phyloP scores from a whole-genome alignment of 2,888 invertebrate genomes.

The Acanthosepion pharaonis region DNA sequence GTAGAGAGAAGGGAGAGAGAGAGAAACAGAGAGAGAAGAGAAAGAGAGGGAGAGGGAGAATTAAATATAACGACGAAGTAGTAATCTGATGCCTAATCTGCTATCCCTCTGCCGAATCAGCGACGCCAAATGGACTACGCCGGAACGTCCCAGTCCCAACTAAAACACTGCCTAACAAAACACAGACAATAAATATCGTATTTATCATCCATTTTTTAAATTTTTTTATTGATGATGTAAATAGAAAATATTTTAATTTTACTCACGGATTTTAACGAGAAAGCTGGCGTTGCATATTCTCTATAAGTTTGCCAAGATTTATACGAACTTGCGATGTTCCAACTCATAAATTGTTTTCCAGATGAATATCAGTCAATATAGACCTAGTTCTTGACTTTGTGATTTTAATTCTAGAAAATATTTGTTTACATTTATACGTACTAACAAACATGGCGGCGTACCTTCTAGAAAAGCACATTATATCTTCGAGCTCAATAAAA shows the following conservation, averaged over 20 bases:
- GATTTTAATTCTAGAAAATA: neutral
- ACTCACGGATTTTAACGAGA: neutral
- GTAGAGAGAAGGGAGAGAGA: too few species aligned
- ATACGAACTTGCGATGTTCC: neutral
- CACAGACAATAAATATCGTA: neutral
- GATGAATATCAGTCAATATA: constrained; percentile 20
- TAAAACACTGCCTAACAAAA: neutral
- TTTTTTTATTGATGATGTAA: neutral
- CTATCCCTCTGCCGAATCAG: too few species aligned
- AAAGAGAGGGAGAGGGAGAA: too few species aligned
- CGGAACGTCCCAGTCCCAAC: too few species aligned
- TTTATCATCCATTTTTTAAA: neutral
- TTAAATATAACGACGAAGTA: too few species aligned
- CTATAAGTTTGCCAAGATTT: neutral
- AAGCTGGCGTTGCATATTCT: too few species aligned
- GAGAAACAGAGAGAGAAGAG: too few species aligned
- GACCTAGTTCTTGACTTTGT: constrained; percentile 21
- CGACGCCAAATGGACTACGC: too few species aligned
- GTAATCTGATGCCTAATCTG: too few species aligned
- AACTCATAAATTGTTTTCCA: neutral
- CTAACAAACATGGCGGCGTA: neutral
- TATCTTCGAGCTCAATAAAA: neutral
- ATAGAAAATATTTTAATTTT: neutral
- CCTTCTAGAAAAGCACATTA: neutral
- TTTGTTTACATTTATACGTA: neutral